Conservation (phyloP, 2,888 invertebrate species). For the Noctuana brunneofusca region DNA sequence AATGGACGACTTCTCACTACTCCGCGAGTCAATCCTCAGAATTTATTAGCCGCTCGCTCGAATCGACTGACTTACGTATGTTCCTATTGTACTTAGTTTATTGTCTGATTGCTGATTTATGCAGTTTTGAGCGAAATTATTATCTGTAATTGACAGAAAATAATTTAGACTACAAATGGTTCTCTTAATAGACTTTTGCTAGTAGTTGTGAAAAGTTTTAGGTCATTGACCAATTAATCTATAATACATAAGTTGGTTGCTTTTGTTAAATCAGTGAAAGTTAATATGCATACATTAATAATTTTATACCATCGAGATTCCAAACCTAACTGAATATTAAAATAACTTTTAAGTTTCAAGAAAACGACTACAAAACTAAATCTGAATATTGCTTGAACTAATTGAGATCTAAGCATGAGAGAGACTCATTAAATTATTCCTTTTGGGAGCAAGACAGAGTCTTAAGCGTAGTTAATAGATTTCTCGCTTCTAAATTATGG, state of each 20-base stretch:
- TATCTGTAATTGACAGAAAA: conserved; percentile 7
- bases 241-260: too few species aligned
- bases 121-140: conserved; percentile 37
- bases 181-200: background rate
- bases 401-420: conserved; percentile 40
- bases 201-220: background rate
- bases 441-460: conserved; percentile 34
- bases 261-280: background rate
- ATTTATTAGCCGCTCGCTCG: conserved; percentile 65
- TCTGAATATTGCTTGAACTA: conserved; percentile 41
- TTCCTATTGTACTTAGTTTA: conserved; percentile 62
- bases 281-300: background rate
- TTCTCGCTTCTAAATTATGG: conserved; percentile 57
- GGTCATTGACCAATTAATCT: background rate
- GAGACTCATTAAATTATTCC: conserved; percentile 27
- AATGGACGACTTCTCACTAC: conserved; percentile 77
- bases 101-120: conserved; percentile 74
- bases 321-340: background rate
- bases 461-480: conserved; percentile 63
- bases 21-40: conserved; percentile 69
- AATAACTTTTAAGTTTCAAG: background rate
- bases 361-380: conserved; percentile 6
- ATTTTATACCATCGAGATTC: background rate
- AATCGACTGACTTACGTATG: conserved; percentile 61
- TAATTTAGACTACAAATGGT: background rate